phyloP scores from a whole-genome alignment of 2,113 vertebrate genomes.

The Mungos mungo region DNA sequence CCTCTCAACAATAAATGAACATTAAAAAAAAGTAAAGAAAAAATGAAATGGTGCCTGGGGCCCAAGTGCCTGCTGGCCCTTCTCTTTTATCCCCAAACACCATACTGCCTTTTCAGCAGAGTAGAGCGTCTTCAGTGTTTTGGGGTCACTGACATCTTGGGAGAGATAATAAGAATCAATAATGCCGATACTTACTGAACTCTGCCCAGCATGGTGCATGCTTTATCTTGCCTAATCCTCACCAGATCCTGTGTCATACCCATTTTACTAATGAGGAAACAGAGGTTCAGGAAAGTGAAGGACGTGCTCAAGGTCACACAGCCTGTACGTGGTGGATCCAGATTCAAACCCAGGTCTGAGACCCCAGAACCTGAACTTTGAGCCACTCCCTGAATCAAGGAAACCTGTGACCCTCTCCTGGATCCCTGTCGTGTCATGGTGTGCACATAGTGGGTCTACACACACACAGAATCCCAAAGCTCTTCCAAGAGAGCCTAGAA shows the following conservation, averaged over 20 bases:
- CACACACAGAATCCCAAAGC: neutral
- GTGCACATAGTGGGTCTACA: neutral
- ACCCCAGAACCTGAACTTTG: neutral
- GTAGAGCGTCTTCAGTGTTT: neutral
- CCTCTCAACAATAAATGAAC: no score
- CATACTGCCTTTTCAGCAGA: neutral
- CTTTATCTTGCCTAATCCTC: neutral
- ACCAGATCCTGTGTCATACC: neutral
- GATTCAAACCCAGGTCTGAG: neutral
- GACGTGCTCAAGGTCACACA: neutral
- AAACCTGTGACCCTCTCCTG: neutral
- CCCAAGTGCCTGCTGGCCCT: neutral
- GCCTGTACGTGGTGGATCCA: neutral
- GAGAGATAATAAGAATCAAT: neutral
- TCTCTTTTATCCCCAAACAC: neutral
- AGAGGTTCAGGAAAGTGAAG: neutral
- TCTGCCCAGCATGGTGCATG: accelerated
- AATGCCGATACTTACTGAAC: neutral
- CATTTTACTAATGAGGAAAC: neutral
- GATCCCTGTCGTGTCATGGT: accelerated
- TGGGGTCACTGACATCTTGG: neutral
- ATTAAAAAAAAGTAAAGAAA: neutral
- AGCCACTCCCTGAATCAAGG: neutral
- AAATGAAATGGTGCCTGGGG: neutral
- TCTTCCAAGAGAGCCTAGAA: neutral